Conservation (phyloP, 1,140 invertebrate genomes). For the Leptoteleia sp. region DNA sequence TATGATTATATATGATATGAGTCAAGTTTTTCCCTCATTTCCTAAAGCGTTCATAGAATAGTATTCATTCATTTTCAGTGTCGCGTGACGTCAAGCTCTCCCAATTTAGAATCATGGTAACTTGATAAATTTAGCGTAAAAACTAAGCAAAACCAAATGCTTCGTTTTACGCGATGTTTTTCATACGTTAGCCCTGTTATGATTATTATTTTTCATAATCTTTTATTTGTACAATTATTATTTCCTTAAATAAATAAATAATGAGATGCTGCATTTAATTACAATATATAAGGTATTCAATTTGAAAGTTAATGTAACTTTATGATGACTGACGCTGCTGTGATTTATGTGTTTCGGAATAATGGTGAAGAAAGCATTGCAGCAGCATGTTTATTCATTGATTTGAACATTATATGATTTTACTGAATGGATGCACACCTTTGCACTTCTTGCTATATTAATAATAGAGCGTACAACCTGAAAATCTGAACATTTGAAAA, state of each 20-base stretch:
- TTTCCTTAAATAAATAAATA: not conserved
- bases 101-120: conserved; percentile 2
- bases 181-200: no score
- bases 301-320: conserved; percentile 17
- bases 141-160: not conserved
- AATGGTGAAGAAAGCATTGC: conserved; percentile 46
- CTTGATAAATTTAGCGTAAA: conserved; percentile 20
- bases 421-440: conserved; percentile 23
- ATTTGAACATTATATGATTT: conserved; percentile 15
- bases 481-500: not conserved
- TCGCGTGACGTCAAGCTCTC: conserved; percentile 14
- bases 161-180: not conserved
- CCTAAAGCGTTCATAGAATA: conserved; percentile 11
- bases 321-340: conserved; percentile 2
- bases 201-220: no score
- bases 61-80: conserved; percentile 7
- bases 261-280: not conserved
- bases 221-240: not conserved
- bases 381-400: conserved; percentile 37
- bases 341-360: conserved; percentile 8
- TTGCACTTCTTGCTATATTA: conserved; percentile 18
- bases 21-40: no score
- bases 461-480: conserved; percentile 1
- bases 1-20: no score
- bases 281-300: not conserved